Conservation (phyloP, 2,797 vertebrate species). For the Sitta carolinensis region DNA sequence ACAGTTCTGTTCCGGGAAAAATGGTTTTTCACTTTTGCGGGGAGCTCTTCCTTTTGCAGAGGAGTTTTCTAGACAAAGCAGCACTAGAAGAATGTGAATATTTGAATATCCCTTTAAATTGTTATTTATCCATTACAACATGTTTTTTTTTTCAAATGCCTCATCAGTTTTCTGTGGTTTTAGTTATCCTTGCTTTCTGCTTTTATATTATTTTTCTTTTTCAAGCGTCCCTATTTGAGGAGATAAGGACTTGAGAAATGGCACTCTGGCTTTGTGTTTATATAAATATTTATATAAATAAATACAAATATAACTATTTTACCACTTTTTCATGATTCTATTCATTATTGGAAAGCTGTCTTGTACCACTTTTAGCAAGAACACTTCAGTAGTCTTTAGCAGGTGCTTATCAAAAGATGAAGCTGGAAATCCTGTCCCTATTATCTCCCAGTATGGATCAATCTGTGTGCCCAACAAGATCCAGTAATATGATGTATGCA, state of each 20-base stretch:
- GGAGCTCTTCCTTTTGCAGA: not conserved
- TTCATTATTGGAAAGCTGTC: not conserved
- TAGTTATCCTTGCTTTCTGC: not conserved
- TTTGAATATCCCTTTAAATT: not conserved
- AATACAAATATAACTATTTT: not conserved
- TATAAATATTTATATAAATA: not conserved
- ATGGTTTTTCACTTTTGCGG: rapidly evolving
- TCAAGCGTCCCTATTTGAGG: not conserved
- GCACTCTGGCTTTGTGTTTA: not conserved
- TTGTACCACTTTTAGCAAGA: not conserved
- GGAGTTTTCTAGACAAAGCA: not conserved
- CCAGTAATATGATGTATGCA: not conserved
- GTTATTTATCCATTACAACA: not conserved
- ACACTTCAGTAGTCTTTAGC: not conserved
- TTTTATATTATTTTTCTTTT: not conserved
- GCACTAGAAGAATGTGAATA: not conserved
- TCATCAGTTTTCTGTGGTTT: not conserved
- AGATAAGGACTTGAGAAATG: not conserved
- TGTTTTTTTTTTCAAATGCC: not conserved
- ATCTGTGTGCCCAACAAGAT: not conserved
- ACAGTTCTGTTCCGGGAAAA: not conserved
- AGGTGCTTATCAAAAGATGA: not conserved
- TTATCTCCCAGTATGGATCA: not conserved
- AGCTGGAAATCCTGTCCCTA: not conserved
- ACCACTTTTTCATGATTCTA: not conserved